phyloP scores from a whole-genome alignment of 1,140 invertebrate genomes.

The Bombus waltoni region DNA sequence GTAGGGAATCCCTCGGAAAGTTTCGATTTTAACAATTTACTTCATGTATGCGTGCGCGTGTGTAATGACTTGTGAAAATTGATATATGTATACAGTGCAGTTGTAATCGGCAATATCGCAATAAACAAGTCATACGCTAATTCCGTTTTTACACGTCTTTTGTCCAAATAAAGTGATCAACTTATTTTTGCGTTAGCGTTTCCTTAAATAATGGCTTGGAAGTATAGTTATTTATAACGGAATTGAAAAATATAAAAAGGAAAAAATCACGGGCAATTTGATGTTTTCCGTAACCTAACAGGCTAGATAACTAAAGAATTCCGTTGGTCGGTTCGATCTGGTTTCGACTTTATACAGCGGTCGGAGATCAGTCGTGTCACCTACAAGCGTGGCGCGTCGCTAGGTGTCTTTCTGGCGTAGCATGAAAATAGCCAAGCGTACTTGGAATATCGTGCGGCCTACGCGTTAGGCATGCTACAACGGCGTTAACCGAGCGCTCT shows the following conservation, averaged over 20 bases:
- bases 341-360: slow-evolving; percentile 56
- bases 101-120: neutral
- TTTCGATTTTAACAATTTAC: no score
- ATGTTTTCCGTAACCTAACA: neutral
- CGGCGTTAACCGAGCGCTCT: slow-evolving; percentile 41
- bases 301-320: slow-evolving; percentile 57
- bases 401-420: slow-evolving; percentile 65
- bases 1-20: no score
- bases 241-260: neutral
- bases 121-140: neutral
- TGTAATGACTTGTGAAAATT: no score
- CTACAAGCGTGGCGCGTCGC: slow-evolving; percentile 47
- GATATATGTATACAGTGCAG: no score
- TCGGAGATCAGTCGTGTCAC: slow-evolving; percentile 40
- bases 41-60: no score
- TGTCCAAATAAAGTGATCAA: neutral
- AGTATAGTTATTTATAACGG: neutral
- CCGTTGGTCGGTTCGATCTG: slow-evolving; percentile 27
- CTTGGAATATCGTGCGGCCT: slow-evolving; percentile 71
- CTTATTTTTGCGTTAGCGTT: neutral
- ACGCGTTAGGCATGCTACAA: slow-evolving; percentile 70
- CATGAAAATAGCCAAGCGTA: slow-evolving; percentile 72
- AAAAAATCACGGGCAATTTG: neutral
- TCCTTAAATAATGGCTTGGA: neutral
- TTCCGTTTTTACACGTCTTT: neutral